Evolutionary conservation across 2,797 vertebrate species (phyloP), one percentile per base, ranked within the genome.

Genomic region (Neopelma chrysocephalum): DNA sequence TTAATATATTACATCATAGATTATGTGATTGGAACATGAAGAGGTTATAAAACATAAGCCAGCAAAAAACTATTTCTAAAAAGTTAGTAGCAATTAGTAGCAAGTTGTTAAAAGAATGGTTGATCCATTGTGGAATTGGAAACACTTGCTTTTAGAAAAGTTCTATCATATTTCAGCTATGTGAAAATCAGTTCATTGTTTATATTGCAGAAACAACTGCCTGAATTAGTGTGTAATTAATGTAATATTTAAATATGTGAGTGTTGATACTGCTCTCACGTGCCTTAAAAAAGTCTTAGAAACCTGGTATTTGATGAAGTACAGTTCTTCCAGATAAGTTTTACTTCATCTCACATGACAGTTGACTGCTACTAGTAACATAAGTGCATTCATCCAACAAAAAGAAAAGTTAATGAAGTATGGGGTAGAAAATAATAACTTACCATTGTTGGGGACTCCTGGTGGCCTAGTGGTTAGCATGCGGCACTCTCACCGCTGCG

Each of bases 401-500:
- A 94, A 96, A 62, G 57, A 36, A 64, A 93, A 95, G 10, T 70
- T 90, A 91, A 61, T 90, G 38, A 93, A 58, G 15, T 78, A 64
- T 43, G 43, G 21, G 11, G 31, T 88, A 61, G 72, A 76, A 92
- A 83, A 87, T 64, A 86, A 42, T 79, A 60, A 70, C 68, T 57
- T 92, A 7, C 34, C 15, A 9, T 57, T 81, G 29, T 84, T 91
- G 71, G 15, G 47, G n/a, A n/a, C n/a, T n/a, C n/a, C n/a, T n/a
- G n/a, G n/a, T n/a, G n/a, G n/a, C n/a, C n/a, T n/a, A n/a, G n/a
- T n/a, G n/a, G n/a, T n/a, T n/a, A n/a, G n/a, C n/a, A n/a, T n/a
- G n/a, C n/a, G n/a, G n/a, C n/a, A n/a, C n/a, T n/a, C n/a, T n/a
- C n/a, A n/a, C n/a, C n/a, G n/a, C n/a, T n/a, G n/a, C n/a, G n/a